These are phyloP conservation scores for Congeria kusceri DNA, from an alignment of 2,888 invertebrate genomes.

Conservation along the genomic window DNA sequence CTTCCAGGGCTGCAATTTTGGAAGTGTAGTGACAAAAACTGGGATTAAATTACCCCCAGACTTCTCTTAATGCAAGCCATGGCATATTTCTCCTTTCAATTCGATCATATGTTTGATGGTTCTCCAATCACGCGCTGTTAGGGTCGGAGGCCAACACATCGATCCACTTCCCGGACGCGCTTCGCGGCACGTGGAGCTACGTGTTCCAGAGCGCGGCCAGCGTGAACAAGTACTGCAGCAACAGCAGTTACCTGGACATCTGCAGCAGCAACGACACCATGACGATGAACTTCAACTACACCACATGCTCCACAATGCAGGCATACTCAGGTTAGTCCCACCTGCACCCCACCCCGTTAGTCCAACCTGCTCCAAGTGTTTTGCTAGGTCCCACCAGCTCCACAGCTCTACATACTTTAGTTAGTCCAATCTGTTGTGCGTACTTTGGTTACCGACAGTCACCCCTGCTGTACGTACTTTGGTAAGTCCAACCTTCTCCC, in stretches of 20 bases:
- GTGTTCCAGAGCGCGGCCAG: slow-evolving; percentile 39
- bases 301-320: slow-evolving; percentile 62
- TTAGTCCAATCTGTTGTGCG: neutral
- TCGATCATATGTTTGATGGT: too few species aligned
- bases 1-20: too few species aligned
- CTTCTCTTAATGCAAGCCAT: too few species aligned
- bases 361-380: too few species aligned
- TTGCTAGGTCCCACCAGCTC: too few species aligned
- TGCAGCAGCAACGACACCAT: slow-evolving; percentile 46
- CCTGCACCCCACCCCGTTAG: too few species aligned
- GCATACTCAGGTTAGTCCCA: slow-evolving; percentile 70
- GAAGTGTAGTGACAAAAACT: too few species aligned
- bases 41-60: too few species aligned
- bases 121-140: slow-evolving; percentile 11
- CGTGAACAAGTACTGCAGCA: slow-evolving; percentile 24
- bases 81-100: too few species aligned
- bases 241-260: slow-evolving; percentile 44
- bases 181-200: slow-evolving; percentile 64
- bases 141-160: slow-evolving; percentile 52
- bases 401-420: neutral
- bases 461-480: too few species aligned
- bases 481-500: too few species aligned
- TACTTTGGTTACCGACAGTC: too few species aligned
- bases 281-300: slow-evolving; percentile 68
- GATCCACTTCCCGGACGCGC: slow-evolving; percentile 57